Evolutionary conservation across 2,888 invertebrate species (phyloP).

Genomic region (Gymnocheta viridis): DNA sequence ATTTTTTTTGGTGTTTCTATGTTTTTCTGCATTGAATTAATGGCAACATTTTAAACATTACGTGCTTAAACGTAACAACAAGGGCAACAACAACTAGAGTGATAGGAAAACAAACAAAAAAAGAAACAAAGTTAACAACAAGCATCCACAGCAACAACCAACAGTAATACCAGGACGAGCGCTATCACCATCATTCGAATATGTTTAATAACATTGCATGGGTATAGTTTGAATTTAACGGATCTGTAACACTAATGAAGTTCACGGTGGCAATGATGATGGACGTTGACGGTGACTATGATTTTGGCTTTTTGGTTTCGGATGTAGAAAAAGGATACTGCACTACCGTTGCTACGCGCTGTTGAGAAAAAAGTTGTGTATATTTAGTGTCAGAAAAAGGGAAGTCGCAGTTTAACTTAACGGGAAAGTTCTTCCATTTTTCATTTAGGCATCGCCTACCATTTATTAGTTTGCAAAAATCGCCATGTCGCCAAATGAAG

Average conservation of each 20-base stretch:
- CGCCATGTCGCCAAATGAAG: no score
- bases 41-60: conserved; percentile 70
- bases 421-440: not conserved
- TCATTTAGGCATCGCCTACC: not conserved
- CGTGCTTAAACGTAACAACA: conserved; percentile 67
- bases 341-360: conserved; percentile 2
- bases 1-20: conserved; percentile 14
- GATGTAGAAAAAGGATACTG: conserved; percentile 2
- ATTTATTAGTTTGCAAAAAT: no score
- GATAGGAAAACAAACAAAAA: conserved; percentile 5
- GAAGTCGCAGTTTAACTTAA: not conserved
- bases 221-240: conserved; percentile 62
- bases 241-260: conserved; percentile 57
- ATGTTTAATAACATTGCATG: conserved; percentile 43
- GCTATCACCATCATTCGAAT: conserved; percentile 25
- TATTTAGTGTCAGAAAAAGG: not conserved
- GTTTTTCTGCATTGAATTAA: conserved; percentile 66
- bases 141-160: conserved; percentile 44
- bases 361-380: not conserved
- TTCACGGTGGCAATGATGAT: conserved; percentile 15
- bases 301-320: conserved; percentile 60
- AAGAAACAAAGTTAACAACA: conserved; percentile 42
- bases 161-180: conserved; percentile 9
- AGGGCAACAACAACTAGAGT: conserved; percentile 18
- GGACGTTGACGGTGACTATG: conserved; percentile 17